Percentiles rank a stretch among this genome's conserved stretches.
These are phyloP conservation scores for Lissonota sp. DNA, from an alignment of 2,888 invertebrate genomes.

Conservation along the genomic window DNA sequence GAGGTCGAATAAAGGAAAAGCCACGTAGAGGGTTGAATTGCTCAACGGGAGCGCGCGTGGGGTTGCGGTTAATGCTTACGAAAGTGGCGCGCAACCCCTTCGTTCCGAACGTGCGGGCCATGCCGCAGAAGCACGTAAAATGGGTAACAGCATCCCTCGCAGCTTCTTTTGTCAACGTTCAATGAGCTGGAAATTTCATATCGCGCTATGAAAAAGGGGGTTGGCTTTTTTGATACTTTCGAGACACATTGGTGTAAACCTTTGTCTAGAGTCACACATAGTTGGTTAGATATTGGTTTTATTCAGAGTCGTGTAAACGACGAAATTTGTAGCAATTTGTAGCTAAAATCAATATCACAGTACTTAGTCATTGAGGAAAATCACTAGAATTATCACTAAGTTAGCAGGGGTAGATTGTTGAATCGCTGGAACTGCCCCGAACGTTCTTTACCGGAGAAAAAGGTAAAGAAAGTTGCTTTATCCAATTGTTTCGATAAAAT, in stretches of 20 bases:
- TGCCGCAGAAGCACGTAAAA: constrained; percentile 58
- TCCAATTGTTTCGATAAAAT: constrained; percentile 41
- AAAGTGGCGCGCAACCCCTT: constrained; percentile 72
- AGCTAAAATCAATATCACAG: too few species aligned
- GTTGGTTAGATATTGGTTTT: constrained; percentile 1
- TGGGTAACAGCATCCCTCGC: constrained; percentile 56
- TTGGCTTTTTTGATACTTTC: constrained; percentile 71
- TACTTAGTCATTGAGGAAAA: not conserved
- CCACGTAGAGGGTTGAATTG: constrained; percentile 21
- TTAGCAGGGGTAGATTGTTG: not conserved
- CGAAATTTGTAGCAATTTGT: too few species aligned
- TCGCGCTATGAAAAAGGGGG: constrained; percentile 75
- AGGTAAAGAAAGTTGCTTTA: constrained; percentile 7
- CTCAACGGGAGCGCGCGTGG: constrained; percentile 19
- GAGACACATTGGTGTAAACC: constrained; percentile 25
- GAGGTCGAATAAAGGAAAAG: constrained; percentile 48
- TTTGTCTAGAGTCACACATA: constrained; percentile 25
- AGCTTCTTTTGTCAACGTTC: constrained; percentile 76
- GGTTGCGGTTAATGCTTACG: constrained; percentile 72
- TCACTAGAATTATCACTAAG: not conserved
- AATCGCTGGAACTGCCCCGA: too few species aligned
- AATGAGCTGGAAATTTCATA: constrained; percentile 82
- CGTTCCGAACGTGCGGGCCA: constrained; percentile 70
- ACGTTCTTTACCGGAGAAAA: too few species aligned
- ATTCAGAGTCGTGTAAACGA: too few species aligned